Percentiles rank a stretch among this genome's conserved stretches.
phyloP scores from a whole-genome alignment of 2,888 invertebrate species.

The Serripes groenlandicus region DNA sequence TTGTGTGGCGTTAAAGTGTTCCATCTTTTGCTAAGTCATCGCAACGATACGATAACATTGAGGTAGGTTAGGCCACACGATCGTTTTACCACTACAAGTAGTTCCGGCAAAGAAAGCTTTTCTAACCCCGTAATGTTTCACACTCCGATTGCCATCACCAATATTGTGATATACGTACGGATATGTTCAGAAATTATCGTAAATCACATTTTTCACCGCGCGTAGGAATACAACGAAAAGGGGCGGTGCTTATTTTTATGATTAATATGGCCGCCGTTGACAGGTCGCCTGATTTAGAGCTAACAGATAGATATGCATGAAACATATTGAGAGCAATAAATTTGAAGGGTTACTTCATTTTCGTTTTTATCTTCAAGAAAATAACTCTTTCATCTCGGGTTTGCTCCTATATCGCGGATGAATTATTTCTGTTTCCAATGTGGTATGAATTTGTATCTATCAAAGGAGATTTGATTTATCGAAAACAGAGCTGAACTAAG shows the following conservation, averaged over 20 bases:
- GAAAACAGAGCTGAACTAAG: constrained; percentile 24
- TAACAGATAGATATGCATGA: constrained; percentile 68
- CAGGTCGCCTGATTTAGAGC: constrained; percentile 62
- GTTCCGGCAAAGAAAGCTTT: constrained; percentile 41
- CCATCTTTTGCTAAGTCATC: constrained; percentile 18
- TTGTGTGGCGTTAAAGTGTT: neutral
- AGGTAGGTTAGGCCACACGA: constrained; percentile 51
- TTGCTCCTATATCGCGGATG: constrained; percentile 61
- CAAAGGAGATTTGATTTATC: constrained; percentile 38
- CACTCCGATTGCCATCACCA: constrained; percentile 40
- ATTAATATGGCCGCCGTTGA: constrained; percentile 58
- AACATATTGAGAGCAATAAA: constrained; percentile 63
- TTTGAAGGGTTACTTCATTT: constrained; percentile 68
- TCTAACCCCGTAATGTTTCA: constrained; percentile 41
- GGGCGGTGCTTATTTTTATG: constrained; percentile 59
- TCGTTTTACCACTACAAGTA: constrained; percentile 39
- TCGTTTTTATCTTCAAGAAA: constrained; percentile 68
- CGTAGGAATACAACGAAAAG: constrained; percentile 60
- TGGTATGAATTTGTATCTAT: constrained; percentile 69
- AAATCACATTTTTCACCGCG: constrained; percentile 56
- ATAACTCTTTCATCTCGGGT: constrained; percentile 58
- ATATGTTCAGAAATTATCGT: constrained; percentile 64
- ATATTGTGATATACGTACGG: constrained; percentile 45
- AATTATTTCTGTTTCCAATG: constrained; percentile 60
- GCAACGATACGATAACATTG: constrained; percentile 1